Percentiles rank a stretch among this genome's conserved stretches.
phyloP scores from a whole-genome alignment of 2,113 vertebrate genomes.

The Cepphus grylle region DNA sequence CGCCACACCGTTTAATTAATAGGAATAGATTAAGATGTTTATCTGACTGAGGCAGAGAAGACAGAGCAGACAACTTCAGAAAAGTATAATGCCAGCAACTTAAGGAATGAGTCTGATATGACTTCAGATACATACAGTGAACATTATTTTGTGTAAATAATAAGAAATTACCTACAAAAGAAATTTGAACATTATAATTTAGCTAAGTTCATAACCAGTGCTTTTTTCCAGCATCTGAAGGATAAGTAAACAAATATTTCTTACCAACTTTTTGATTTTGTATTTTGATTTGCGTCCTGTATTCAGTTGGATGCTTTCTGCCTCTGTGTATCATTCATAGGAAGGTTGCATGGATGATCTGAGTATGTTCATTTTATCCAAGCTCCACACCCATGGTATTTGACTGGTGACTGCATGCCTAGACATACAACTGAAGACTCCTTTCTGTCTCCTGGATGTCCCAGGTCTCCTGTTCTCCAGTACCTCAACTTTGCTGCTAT shows the following conservation, averaged over 20 bases:
- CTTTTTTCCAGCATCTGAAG: not conserved
- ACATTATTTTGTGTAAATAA: not conserved
- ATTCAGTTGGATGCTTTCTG: not conserved
- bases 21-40: not conserved
- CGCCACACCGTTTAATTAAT: not conserved
- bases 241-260: not conserved
- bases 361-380: fast-evolving
- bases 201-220: not conserved
- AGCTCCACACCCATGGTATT: not conserved
- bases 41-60: not conserved
- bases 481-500: not conserved
- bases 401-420: not conserved
- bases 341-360: not conserved
- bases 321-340: not conserved
- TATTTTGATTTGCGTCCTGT: not conserved
- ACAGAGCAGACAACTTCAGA: not conserved
- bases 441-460: not conserved
- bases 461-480: not conserved
- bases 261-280: not conserved
- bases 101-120: not conserved
- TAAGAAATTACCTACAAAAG: not conserved
- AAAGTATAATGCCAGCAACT: not conserved
- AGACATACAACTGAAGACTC: not conserved
- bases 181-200: not conserved
- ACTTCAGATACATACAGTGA: not conserved